These are phyloP conservation scores for Xylocampa areola DNA, from an alignment of 2,888 invertebrate species.

Conservation along the genomic window DNA sequence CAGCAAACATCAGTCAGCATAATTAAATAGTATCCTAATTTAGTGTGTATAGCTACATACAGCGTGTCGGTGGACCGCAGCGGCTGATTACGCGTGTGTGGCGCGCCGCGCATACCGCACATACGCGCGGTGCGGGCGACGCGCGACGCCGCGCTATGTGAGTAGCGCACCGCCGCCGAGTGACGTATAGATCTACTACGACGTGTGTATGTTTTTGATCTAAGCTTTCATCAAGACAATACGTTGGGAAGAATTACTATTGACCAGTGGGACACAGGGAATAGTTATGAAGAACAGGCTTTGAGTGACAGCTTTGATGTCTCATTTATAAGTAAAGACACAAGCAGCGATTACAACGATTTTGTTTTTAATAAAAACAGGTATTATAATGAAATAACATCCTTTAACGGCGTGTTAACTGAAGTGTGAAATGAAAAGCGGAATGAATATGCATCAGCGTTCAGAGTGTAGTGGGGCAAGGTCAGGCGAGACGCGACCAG, in stretches of 20 bases:
- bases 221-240: constrained; percentile 5
- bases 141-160: background rate
- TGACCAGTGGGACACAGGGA: background rate
- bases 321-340: background rate
- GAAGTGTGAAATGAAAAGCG: constrained; percentile 25
- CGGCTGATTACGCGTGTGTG: constrained; percentile 34
- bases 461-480: constrained; percentile 34
- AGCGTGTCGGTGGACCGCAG: constrained; percentile 26
- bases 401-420: background rate
- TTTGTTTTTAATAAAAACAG: background rate
- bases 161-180: constrained; percentile 1
- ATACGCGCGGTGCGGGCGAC: background rate
- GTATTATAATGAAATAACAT: constrained; percentile 17
- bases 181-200: constrained; percentile 10
- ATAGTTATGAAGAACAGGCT: background rate
- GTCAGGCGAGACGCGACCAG: constrained; percentile 25
- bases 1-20: constrained; percentile 7
- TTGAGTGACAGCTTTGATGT: background rate
- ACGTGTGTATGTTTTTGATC: constrained; percentile 16
- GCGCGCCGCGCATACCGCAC: constrained; percentile 47
- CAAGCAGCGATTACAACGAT: background rate
- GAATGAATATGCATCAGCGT: constrained; percentile 37
- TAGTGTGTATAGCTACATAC: background rate
- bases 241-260: constrained; percentile 6
- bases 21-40: constrained; percentile 7